These are phyloP conservation scores for Thereva nobilitata DNA, from an alignment of 2,888 invertebrate species.

Conservation along the genomic window DNA sequence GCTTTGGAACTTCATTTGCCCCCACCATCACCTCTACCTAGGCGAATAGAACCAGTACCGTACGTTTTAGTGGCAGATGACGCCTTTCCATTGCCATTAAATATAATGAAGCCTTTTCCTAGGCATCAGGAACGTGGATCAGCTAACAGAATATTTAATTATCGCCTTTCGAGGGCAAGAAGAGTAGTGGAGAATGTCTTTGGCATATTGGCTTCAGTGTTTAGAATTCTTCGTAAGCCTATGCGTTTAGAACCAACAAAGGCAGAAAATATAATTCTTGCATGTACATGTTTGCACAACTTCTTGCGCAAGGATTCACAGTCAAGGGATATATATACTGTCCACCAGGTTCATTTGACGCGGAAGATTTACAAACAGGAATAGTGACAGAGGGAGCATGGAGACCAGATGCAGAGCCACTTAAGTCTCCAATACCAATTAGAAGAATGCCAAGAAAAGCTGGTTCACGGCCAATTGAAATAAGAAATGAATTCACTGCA, in stretches of 20 bases:
- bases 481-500: no score
- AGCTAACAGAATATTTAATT: neutral
- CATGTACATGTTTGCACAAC: constrained; percentile 1
- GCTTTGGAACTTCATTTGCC: neutral
- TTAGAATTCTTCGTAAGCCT: constrained; percentile 9
- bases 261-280: neutral
- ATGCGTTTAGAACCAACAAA: neutral
- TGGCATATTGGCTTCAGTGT: constrained; percentile 18
- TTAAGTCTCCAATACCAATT: no score
- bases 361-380: no score
- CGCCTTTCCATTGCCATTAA: neutral
- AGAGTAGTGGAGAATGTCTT: constrained; percentile 15
- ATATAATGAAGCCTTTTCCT: constrained; percentile 21
- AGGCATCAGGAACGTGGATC: neutral
- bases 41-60: neutral
- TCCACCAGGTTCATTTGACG: no score
- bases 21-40: neutral
- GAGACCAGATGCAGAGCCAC: no score
- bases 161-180: neutral
- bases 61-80: constrained; percentile 17
- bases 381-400: no score
- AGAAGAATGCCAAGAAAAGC: no score
- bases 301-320: neutral
- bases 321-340: no score
- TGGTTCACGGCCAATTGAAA: no score